A percentile compares a stretch with the other conserved stretches of the same genome.
These are phyloP conservation scores for Troides helena DNA, from an alignment of 2,888 invertebrate species.

Conservation along the genomic window DNA sequence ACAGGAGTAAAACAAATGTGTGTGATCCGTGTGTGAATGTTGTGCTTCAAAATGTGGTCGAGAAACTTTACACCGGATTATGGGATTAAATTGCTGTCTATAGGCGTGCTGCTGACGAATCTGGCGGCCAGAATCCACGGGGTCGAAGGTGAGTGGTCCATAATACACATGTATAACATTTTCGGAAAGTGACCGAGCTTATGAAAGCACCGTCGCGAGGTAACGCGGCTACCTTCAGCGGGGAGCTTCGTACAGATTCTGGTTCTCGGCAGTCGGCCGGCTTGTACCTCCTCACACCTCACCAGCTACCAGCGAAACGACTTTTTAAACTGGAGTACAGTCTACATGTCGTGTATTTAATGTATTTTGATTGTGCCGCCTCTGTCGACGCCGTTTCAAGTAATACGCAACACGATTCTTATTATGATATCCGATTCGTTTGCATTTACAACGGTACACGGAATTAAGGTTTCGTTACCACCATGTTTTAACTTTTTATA, in stretches of 20 bases:
- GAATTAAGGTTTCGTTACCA: constrained; percentile 1
- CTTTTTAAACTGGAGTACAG: constrained; percentile 77
- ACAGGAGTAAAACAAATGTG: constrained; percentile 79
- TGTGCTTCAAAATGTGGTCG: constrained; percentile 84
- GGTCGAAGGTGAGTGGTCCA: constrained; percentile 80
- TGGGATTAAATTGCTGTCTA: constrained; percentile 81
- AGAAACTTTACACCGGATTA: constrained; percentile 84
- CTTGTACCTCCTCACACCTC: constrained; percentile 68
- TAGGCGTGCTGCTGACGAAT: constrained; percentile 69
- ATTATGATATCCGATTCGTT: constrained; percentile 45
- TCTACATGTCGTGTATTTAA: constrained; percentile 73
- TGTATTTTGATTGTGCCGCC: constrained; percentile 68
- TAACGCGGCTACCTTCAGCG: constrained; percentile 51
- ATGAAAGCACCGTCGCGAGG: constrained; percentile 67
- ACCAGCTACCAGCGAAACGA: constrained; percentile 71
- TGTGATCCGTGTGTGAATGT: constrained; percentile 81
- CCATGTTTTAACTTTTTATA: background rate
- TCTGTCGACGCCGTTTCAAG: constrained; percentile 53
- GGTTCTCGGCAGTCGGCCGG: constrained; percentile 54
- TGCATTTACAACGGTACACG: constrained; percentile 39
- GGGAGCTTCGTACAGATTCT: constrained; percentile 54
- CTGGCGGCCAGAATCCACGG: constrained; percentile 72
- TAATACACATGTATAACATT: constrained; percentile 40
- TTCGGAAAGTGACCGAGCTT: constrained; percentile 64
- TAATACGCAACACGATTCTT: constrained; percentile 42